phyloP scores from a whole-genome alignment of 2,888 invertebrate genomes.

The Luffia ferchaultella region DNA sequence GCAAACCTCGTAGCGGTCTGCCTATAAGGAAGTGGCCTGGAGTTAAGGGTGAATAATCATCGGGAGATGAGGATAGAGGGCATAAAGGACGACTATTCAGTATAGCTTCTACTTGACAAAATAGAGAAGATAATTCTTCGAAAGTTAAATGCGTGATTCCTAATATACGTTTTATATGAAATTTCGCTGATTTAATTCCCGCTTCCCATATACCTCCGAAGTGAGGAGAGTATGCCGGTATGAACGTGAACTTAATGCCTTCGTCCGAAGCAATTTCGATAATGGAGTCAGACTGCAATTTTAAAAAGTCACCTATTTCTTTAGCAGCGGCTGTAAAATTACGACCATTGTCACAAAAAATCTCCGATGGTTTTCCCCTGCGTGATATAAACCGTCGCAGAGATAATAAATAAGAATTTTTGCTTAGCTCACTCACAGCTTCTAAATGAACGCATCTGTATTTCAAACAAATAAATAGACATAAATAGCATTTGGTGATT shows the following conservation, averaged over 20 bases:
- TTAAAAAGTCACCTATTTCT: too few species aligned
- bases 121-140: neutral
- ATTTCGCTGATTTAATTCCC: slow-evolving; percentile 1
- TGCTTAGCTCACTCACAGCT: too few species aligned
- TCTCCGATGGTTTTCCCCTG: too few species aligned
- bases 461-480: slow-evolving; percentile 12
- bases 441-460: too few species aligned
- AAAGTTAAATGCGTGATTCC: neutral
- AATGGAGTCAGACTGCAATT: too few species aligned
- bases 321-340: too few species aligned
- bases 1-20: neutral
- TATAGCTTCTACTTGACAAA: neutral
- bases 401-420: too few species aligned
- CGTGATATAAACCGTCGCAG: too few species aligned
- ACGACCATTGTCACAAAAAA: too few species aligned
- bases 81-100: neutral
- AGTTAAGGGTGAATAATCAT: neutral
- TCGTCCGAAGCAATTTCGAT: too few species aligned
- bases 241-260: slow-evolving; percentile 19
- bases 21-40: neutral
- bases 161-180: neutral
- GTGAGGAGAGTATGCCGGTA: slow-evolving; percentile 14
- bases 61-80: neutral
- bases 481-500: slow-evolving; percentile 13
- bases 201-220: slow-evolving; percentile 20